Base-by-base conservation (phyloP, 2,888 invertebrate genomes). In the Tryphoninae sp. region DNA sequence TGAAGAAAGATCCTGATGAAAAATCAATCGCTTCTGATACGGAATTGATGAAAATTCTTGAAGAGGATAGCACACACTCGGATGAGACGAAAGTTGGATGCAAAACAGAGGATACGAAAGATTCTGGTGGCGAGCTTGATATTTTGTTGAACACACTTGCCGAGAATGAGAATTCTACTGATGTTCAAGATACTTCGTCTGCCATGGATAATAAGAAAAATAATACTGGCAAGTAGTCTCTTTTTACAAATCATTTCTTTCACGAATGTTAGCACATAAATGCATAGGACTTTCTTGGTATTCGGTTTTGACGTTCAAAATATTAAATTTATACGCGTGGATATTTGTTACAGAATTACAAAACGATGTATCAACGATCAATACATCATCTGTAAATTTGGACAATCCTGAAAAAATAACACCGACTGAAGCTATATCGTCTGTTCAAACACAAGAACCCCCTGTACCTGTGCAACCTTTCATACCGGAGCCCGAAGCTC, bases 401-500 rank as follows among this genome's bases (percentile, higher is more conserved):
- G 64, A 72, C 53, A 73, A 19, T 22, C 68, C 53, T 11, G 68
- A 73, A 42, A 33, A 45, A 19, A 33, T 45, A 42, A 64, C 49
- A 13, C 55, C 71, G n/a, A 19, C 53, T 6, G 74, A 75, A 72
- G 51, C 74, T 13, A 62, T 71, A 40, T 45, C 68, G 22, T 22
- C 51, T 13, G 53, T 74, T 23, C 67, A 73, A 49, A 75, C 78
- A 13, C 55, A 55, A 67, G 73, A 77, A 59, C 58, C 85, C 13
- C 78, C 85, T 40, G 55, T 84, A 19, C 88, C 88, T 2, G 76
- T 87, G 42, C 90, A 89, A 75, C 90, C 92, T 22, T 89, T 90
- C 65, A 94, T 94, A 83, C 97, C 97, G 11, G 95, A 95, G 91
- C 97, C 97, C 0, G 97, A 97, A 91, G 96, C 96, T 11, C 95